Evolutionary conservation across 2,113 vertebrate species (phyloP).

Genomic region (Zeus faber): DNA sequence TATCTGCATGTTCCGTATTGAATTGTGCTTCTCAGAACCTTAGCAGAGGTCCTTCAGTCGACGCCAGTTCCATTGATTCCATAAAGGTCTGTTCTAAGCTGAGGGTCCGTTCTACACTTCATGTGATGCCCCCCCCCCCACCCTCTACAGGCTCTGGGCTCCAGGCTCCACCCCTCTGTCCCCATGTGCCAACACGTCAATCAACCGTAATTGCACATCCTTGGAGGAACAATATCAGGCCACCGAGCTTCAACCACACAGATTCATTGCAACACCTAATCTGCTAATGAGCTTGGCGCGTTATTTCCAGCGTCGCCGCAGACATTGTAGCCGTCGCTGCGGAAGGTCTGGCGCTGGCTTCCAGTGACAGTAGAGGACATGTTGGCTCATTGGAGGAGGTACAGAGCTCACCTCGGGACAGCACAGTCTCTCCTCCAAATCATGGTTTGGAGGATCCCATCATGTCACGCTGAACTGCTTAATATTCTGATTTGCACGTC

Average conservation of each 20-base stretch:
- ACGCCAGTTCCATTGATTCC: too few species aligned
- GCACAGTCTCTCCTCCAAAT: conserved; percentile 36
- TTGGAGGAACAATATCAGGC: conserved; percentile 83
- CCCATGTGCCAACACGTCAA: conserved; percentile 84
- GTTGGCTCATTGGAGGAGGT: conserved; percentile 52
- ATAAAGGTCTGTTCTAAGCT: too few species aligned
- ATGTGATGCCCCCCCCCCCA: background rate
- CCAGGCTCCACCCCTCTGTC: conserved; percentile 74
- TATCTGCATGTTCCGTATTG: too few species aligned
- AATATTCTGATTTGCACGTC: conserved; percentile 26
- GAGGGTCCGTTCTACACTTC: too few species aligned
- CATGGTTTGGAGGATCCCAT: conserved; percentile 20
- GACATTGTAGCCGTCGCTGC: conserved; percentile 56
- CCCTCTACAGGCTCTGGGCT: background rate
- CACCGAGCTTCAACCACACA: conserved; percentile 75
- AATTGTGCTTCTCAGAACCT: too few species aligned
- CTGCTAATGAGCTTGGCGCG: conserved; percentile 87
- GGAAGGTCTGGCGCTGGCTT: conserved; percentile 70
- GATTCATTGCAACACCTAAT: conserved; percentile 88
- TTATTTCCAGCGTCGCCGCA: conserved; percentile 79
- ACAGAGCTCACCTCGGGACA: conserved; percentile 48
- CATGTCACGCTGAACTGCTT: conserved; percentile 18
- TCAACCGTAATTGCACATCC: conserved; percentile 91
- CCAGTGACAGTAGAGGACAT: conserved; percentile 82
- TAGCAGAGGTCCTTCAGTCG: too few species aligned